phyloP scores from a whole-genome alignment of 92 coral and sea anemone genomes.

The Porites rus region DNA sequence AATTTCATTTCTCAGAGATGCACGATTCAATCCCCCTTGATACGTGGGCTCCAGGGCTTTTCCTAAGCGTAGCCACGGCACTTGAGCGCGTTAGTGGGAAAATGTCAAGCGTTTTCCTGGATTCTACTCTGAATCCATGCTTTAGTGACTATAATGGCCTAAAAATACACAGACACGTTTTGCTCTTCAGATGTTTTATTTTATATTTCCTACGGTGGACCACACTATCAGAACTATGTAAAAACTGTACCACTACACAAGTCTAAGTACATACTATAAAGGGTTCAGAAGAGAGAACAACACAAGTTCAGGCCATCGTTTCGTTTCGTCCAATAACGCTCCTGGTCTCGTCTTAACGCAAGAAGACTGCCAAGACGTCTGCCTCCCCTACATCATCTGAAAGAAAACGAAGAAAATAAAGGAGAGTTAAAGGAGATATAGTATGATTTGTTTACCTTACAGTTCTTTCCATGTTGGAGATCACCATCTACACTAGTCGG shows the following conservation, averaged over 20 bases:
- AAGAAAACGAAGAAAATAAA: background rate
- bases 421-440: background rate
- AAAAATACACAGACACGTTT: conserved; percentile 2
- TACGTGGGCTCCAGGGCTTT: background rate
- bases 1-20: conserved; percentile 1
- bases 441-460: background rate
- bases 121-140: conserved; percentile 14
- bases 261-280: background rate
- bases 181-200: conserved; percentile 13
- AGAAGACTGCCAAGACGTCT: too few relatives aligned
- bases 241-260: conserved; percentile 15
- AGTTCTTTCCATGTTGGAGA: conserved; percentile 5
- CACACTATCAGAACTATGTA: conserved; percentile 2
- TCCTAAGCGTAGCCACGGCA: background rate
- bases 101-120: background rate
- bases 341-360: background rate
- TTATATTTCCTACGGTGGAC: conserved; percentile 13
- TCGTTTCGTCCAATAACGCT: background rate
- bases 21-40: background rate
- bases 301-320: background rate
- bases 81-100: too few relatives aligned
- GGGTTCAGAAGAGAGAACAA: background rate
- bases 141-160: background rate
- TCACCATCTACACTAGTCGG: background rate
- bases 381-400: too few relatives aligned